These are phyloP conservation scores for Polydrusus tereticollis DNA, from an alignment of 2,888 invertebrate species.

Conservation along the genomic window DNA sequence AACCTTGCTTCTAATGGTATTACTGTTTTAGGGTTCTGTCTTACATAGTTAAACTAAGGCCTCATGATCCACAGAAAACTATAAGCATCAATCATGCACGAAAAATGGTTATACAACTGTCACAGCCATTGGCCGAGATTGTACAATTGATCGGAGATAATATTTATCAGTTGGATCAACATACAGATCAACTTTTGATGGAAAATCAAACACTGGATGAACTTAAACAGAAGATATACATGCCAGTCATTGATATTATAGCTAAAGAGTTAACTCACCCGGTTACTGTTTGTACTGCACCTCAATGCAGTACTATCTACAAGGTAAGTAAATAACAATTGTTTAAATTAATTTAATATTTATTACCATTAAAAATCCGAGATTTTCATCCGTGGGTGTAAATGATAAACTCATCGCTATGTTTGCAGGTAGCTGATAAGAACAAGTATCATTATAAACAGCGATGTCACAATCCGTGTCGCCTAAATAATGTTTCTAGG, in stretches of 20 bases:
- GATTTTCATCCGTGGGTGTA: no score
- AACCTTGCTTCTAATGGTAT: no score
- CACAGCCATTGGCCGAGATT: conserved; percentile 62
- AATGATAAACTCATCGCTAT: not conserved
- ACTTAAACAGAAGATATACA: conserved; percentile 57
- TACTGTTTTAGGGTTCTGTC: conserved; percentile 54
- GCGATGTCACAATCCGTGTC: conserved; percentile 62
- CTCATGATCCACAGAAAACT: conserved; percentile 60
- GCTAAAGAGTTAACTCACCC: conserved; percentile 56
- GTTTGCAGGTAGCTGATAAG: conserved; percentile 45
- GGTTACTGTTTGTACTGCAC: conserved; percentile 58
- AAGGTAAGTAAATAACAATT: conserved; percentile 52
- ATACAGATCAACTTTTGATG: conserved; percentile 51
- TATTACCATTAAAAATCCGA: no score
- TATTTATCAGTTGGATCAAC: conserved; percentile 56
- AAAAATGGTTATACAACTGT: conserved; percentile 58
- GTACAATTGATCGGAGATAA: conserved; percentile 61
- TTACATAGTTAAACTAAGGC: conserved; percentile 57
- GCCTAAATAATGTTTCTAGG: conserved; percentile 57
- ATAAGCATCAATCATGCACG: conserved; percentile 61
- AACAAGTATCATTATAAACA: conserved; percentile 60
- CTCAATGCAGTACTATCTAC: conserved; percentile 55
- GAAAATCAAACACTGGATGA: conserved; percentile 55
- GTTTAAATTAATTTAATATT: no score
- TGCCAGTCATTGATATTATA: conserved; percentile 58